A percentile compares a stretch with the other conserved stretches of the same genome.
Evolutionary conservation across 2,113 vertebrate species (phyloP).

Genomic region (Erpornis zantholeuca): DNA sequence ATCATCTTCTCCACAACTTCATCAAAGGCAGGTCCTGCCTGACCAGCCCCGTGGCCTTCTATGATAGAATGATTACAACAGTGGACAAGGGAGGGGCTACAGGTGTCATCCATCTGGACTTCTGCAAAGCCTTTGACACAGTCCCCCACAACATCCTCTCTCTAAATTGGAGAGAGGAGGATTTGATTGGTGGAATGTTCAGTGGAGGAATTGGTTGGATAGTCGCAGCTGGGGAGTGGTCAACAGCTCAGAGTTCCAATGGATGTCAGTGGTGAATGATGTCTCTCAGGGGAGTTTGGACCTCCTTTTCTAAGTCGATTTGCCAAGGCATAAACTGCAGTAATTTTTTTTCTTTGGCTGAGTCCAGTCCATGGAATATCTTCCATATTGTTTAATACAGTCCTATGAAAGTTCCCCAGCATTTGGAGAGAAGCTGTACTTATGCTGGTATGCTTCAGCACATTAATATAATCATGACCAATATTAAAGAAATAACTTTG

Average conservation of each 20-base stretch:
- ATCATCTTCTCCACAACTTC: background rate
- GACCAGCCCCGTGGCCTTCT: background rate
- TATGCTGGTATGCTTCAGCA: background rate
- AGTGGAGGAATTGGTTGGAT: background rate
- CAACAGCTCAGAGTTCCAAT: background rate
- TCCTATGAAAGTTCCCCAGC: background rate
- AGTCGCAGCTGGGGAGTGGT: rapidly evolving
- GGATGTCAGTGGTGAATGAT: background rate
- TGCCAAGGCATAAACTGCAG: background rate
- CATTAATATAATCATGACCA: background rate
- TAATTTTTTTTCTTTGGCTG: background rate
- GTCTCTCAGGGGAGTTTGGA: background rate
- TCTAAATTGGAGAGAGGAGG: background rate
- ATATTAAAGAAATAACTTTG: background rate
- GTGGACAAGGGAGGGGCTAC: background rate
- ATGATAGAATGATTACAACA: background rate
- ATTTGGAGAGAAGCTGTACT: background rate
- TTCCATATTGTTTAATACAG: background rate
- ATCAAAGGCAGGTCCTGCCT: background rate
- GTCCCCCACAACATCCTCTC: background rate
- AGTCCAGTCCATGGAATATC: background rate
- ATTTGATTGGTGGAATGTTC: background rate
- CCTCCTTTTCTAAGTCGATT: background rate
- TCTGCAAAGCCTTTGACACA: background rate
- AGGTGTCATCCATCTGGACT: background rate